Conservation (phyloP, 2,113 vertebrate genomes). For the Triplophysa rosa region DNA sequence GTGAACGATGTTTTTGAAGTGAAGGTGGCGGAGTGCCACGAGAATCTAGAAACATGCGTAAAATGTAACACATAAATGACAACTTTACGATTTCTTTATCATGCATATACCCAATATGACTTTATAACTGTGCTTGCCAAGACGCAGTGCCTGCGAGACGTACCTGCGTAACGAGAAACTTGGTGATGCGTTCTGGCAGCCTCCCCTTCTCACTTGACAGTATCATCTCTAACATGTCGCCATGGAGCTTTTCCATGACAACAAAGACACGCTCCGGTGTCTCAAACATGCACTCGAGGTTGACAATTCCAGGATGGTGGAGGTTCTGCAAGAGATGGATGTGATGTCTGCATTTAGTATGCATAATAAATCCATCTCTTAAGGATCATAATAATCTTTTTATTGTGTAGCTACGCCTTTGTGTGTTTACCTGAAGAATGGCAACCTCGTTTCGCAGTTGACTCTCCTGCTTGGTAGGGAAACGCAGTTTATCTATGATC, state of each 20-base stretch:
- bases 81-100: background rate
- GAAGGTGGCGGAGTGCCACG: constrained; percentile 92
- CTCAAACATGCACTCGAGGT: constrained; percentile 99
- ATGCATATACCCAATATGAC: constrained; percentile 4
- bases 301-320: constrained; percentile 94
- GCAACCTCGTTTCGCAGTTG: constrained; percentile 97
- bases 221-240: constrained; percentile 99
- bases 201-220: constrained; percentile 97
- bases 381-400: background rate
- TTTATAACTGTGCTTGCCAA: background rate
- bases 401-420: constrained; percentile 29
- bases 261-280: constrained; percentile 95
- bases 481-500: constrained; percentile 96
- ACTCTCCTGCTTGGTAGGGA: constrained; percentile 97
- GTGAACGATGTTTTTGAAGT: constrained; percentile 99
- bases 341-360: background rate
- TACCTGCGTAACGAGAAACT: constrained; percentile 97
- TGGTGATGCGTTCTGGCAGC: constrained; percentile 94
- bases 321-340: constrained; percentile 78
- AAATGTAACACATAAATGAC: background rate
- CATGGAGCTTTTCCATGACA: constrained; percentile 99
- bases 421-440: constrained; percentile 88
- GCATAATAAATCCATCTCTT: background rate
- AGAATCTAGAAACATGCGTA: constrained; percentile 79
- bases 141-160: constrained; percentile 37